Evolutionary conservation across 2,113 vertebrate species (phyloP).

Genomic region (Hypomesus transpacificus): DNA sequence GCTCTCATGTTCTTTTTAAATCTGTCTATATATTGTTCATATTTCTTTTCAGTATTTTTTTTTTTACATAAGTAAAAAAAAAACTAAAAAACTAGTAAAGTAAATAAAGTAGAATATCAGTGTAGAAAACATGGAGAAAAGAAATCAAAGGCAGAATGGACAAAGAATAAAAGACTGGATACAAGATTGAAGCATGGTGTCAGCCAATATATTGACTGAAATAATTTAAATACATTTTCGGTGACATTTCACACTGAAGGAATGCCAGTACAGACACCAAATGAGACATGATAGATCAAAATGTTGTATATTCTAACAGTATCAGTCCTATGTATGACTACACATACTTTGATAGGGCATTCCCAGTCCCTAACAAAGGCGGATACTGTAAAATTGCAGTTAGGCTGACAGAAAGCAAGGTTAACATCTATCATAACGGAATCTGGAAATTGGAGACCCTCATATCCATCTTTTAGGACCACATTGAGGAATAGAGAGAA

Average conservation of each 20-base stretch:
- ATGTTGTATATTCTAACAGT: neutral
- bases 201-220: conserved; percentile 6
- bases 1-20: conserved; percentile 43
- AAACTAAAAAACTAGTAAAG: conserved; percentile 16
- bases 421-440: conserved; percentile 57
- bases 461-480: conserved; percentile 61
- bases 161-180: conserved; percentile 18
- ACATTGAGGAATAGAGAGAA: conserved; percentile 38
- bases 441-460: conserved; percentile 58
- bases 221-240: conserved; percentile 22
- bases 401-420: conserved; percentile 49
- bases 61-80: conserved; percentile 31
- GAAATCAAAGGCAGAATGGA: conserved; percentile 12
- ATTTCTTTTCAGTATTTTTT: neutral
- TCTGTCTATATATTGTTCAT: conserved; percentile 18
- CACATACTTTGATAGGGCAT: conserved; percentile 5
- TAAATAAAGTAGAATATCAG: conserved; percentile 10
- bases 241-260: conserved; percentile 12
- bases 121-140: conserved; percentile 9
- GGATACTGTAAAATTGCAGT: conserved; percentile 39
- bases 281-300: conserved; percentile 26
- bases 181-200: conserved; percentile 28
- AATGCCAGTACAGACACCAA: conserved; percentile 15
- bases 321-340: neutral
- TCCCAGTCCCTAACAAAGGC: conserved; percentile 34